These are phyloP conservation scores for Coleophora deauratella DNA, from an alignment of 2,888 invertebrate genomes.

Conservation along the genomic window DNA sequence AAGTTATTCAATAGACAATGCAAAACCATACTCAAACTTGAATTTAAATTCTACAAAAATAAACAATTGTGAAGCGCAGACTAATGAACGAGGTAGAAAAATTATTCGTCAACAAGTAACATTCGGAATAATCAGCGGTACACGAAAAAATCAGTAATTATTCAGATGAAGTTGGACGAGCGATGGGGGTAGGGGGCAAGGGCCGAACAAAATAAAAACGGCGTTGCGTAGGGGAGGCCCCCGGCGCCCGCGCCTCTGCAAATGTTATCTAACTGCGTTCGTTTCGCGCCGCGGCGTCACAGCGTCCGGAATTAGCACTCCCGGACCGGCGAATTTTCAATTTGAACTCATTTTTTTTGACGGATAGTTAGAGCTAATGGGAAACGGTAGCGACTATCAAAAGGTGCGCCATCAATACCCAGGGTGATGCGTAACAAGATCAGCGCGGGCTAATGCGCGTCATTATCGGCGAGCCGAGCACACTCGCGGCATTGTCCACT, in stretches of 20 bases:
- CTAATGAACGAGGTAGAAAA: conserved; percentile 62
- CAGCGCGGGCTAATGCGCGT: conserved; percentile 45
- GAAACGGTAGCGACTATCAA: conserved; percentile 25
- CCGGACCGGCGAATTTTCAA: conserved; percentile 64
- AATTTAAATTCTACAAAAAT: not conserved
- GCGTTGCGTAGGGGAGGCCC: conserved; percentile 72
- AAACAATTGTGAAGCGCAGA: conserved; percentile 17
- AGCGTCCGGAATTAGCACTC: conserved; percentile 61
- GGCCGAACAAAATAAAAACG: conserved; percentile 74
- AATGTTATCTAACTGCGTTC: conserved; percentile 74
- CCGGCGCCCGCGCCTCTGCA: conserved; percentile 60
- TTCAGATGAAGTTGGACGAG: conserved; percentile 74
- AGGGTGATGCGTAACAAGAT: conserved; percentile 28
- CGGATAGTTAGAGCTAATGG: conserved; percentile 58
- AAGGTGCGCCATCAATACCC: conserved; percentile 18
- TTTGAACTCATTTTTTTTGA: conserved; percentile 63
- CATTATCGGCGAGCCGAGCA: conserved; percentile 58
- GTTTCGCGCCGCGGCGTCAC: conserved; percentile 53
- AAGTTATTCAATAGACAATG: no score
- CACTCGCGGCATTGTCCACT: conserved; percentile 54
- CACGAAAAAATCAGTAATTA: conserved; percentile 75
- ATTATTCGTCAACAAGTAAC: conserved; percentile 71
- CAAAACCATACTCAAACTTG: not conserved
- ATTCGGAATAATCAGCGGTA: conserved; percentile 74
- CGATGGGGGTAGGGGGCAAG: conserved; percentile 70